Conservation (phyloP, 1,140 invertebrate genomes). For the Parapsyche elsis region DNA sequence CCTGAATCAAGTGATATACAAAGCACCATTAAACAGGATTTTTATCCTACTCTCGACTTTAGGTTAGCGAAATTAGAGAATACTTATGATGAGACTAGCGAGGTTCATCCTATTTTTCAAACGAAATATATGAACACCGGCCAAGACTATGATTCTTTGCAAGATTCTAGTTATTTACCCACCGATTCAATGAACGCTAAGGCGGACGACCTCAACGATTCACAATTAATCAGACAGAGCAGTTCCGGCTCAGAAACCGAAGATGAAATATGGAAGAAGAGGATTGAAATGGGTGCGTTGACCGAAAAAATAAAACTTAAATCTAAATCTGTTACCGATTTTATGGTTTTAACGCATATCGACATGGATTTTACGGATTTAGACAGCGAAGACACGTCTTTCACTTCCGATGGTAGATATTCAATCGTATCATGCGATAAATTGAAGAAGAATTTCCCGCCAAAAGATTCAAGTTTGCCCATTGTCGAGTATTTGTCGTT, state of each 20-base stretch:
- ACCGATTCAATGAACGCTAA: constrained; percentile 23
- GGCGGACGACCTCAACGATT: not conserved
- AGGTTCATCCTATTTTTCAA: constrained; percentile 41
- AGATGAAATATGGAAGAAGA: constrained; percentile 74
- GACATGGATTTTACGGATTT: constrained; percentile 74
- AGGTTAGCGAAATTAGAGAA: constrained; percentile 45
- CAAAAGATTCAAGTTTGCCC: constrained; percentile 52
- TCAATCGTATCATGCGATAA: constrained; percentile 34
- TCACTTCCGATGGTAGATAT: constrained; percentile 54
- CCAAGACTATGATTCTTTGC: constrained; percentile 51
- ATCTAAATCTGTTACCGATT: constrained; percentile 78
- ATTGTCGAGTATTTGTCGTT: constrained; percentile 46
- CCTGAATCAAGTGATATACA: constrained; percentile 47
- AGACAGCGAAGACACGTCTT: constrained; percentile 69
- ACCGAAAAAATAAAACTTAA: constrained; percentile 78
- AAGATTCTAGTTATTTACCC: constrained; percentile 53
- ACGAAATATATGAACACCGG: constrained; percentile 37
- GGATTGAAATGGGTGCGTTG: constrained; percentile 74
- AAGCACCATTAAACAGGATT: constrained; percentile 37
- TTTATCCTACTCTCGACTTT: constrained; percentile 52
- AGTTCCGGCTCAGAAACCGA: constrained; percentile 73
- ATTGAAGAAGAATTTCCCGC: constrained; percentile 38
- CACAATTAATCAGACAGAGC: constrained; percentile 35
- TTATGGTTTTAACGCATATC: constrained; percentile 80
- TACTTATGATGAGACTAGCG: not conserved